Percentiles rank a stretch among this genome's conserved stretches.
phyloP scores from a whole-genome alignment of 2,797 vertebrate genomes.

The Tapirus indicus region DNA sequence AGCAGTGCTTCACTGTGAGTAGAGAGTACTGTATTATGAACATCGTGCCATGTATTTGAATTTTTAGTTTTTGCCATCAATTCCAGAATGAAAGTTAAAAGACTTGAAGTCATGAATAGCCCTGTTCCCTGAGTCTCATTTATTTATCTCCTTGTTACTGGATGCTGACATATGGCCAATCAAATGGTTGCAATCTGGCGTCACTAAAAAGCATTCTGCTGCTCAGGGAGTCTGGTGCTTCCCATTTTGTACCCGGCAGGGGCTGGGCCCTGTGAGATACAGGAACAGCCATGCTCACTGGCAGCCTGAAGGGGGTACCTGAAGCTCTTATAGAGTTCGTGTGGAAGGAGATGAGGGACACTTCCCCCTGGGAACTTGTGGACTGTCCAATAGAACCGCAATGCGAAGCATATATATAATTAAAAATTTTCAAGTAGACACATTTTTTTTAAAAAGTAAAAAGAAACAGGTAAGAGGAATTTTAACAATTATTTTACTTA shows the following conservation, averaged over 20 bases:
- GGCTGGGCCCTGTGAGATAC: not conserved
- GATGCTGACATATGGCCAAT: not conserved
- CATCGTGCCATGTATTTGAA: conserved; percentile 22
- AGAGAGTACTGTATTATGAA: not conserved
- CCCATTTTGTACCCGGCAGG: not conserved
- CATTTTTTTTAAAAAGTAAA: not conserved
- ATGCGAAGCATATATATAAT: not conserved
- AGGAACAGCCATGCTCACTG: not conserved
- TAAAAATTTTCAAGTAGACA: conserved; percentile 10
- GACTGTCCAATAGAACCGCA: not conserved
- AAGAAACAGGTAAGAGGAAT: conserved; percentile 23
- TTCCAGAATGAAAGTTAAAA: conserved; percentile 59
- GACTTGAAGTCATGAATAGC: conserved; percentile 4
- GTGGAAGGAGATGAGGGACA: not conserved
- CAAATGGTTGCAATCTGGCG: not conserved
- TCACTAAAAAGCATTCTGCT: conserved; percentile 18
- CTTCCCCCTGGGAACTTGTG: not conserved
- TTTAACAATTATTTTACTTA: conserved; percentile 3
- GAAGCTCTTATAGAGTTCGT: not conserved
- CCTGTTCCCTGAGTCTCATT: not conserved
- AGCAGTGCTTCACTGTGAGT: not conserved
- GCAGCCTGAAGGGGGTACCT: not conserved
- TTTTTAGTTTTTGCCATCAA: not conserved
- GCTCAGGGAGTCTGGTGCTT: not conserved
- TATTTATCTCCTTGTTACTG: not conserved